Conservation (phyloP, 2,113 vertebrate species). For the Lipotes vexillifer region DNA sequence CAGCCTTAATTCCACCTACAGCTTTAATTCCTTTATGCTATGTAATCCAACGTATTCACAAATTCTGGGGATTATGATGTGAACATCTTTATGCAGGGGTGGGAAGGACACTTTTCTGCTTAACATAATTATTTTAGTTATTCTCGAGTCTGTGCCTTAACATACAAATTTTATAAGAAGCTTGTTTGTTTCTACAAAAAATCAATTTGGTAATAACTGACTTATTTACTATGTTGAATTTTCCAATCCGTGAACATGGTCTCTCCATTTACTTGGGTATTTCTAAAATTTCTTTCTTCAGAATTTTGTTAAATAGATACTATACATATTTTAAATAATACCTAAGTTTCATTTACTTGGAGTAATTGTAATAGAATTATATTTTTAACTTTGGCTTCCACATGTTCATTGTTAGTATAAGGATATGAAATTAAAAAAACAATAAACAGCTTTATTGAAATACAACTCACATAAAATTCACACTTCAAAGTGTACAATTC, state of each 20-base stretch:
- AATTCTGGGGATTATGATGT: not conserved
- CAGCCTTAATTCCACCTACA: not conserved
- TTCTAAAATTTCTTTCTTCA: not conserved
- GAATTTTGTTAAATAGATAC: not conserved
- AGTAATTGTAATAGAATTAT: not conserved
- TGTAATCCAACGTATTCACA: not conserved
- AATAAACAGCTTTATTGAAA: not conserved
- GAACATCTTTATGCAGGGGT: not conserved
- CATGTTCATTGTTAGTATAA: not conserved
- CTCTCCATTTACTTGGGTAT: not conserved
- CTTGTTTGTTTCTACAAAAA: not conserved
- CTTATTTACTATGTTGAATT: not conserved
- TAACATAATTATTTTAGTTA: not conserved
- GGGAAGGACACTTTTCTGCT: not conserved
- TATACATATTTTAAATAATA: not conserved
- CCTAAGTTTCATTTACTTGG: not conserved
- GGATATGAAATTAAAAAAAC: not conserved
- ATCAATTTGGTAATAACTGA: not conserved
- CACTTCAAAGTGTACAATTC: not conserved
- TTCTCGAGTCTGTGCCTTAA: not conserved
- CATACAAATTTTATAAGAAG: not conserved
- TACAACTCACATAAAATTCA: not conserved
- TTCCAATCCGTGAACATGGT: not conserved
- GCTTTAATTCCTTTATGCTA: not conserved
- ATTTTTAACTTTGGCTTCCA: not conserved